These are phyloP conservation scores for Amiota minor DNA, from an alignment of 2,888 invertebrate genomes.

Conservation along the genomic window DNA sequence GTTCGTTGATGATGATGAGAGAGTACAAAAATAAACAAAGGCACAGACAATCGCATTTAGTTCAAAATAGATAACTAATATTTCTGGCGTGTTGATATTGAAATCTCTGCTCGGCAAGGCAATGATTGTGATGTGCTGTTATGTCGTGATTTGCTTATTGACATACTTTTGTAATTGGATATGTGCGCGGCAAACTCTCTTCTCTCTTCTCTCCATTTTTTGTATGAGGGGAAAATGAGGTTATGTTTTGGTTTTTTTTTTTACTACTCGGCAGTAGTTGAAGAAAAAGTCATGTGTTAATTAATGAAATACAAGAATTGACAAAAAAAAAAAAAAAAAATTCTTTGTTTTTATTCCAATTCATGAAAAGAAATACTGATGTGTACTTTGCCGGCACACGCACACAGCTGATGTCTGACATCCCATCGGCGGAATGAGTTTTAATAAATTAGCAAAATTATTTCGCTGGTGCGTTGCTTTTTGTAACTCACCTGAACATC, in stretches of 20 bases:
- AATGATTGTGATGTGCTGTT: conserved; percentile 4
- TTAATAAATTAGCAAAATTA: neutral
- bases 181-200: neutral
- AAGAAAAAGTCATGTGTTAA: neutral
- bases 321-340: neutral
- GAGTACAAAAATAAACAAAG: conserved; percentile 3
- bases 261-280: neutral
- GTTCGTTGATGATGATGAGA: too few species aligned
- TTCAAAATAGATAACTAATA: neutral
- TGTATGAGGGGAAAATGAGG: conserved; percentile 12
- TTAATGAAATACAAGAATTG: neutral
- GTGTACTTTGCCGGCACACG: conserved; percentile 57
- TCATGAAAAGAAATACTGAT: conserved; percentile 53
- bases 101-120: neutral
- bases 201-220: neutral
- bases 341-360: neutral
- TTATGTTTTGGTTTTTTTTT: neutral
- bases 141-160: neutral
- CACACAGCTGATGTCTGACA: neutral
- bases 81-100: neutral
- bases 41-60: too few species aligned
- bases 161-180: conserved; percentile 19
- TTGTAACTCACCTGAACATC: conserved; percentile 63
- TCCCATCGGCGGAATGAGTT: conserved; percentile 31
- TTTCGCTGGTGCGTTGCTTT: conserved; percentile 23